These are phyloP conservation scores for Petrocephalus microphthalmus DNA, from an alignment of 2,113 vertebrate genomes.

Conservation along the genomic window DNA sequence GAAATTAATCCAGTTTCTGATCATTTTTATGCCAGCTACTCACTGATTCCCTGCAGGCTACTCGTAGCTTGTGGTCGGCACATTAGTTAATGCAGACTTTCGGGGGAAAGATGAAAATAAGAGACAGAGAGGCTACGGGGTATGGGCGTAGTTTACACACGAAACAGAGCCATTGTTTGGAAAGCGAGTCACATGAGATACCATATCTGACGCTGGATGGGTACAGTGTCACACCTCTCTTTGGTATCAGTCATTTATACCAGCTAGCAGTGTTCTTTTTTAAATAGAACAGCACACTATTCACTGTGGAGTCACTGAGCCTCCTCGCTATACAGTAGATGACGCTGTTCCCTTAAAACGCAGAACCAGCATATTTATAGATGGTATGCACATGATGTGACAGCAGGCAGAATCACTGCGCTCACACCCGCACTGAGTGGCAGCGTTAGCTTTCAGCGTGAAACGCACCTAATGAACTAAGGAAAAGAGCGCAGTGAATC, in stretches of 20 bases:
- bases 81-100: background rate
- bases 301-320: background rate
- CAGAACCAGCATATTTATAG: too few relatives aligned
- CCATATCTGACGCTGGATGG: background rate
- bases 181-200: background rate
- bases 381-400: too few relatives aligned
- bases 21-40: background rate
- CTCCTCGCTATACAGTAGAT: background rate
- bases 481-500: too few relatives aligned
- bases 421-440: too few relatives aligned
- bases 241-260: background rate
- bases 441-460: too few relatives aligned
- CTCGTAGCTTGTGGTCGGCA: background rate
- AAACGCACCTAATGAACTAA: too few relatives aligned
- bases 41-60: background rate
- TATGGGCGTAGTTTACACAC: background rate
- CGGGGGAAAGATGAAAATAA: background rate
- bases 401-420: too few relatives aligned
- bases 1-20: background rate
- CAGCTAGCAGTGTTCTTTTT: background rate
- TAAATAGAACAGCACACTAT: background rate
- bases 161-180: background rate
- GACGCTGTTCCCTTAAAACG: background rate
- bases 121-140: background rate
- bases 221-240: background rate